Conservation (phyloP, 2,113 vertebrate species). For the Pelecanoides urinatrix region DNA sequence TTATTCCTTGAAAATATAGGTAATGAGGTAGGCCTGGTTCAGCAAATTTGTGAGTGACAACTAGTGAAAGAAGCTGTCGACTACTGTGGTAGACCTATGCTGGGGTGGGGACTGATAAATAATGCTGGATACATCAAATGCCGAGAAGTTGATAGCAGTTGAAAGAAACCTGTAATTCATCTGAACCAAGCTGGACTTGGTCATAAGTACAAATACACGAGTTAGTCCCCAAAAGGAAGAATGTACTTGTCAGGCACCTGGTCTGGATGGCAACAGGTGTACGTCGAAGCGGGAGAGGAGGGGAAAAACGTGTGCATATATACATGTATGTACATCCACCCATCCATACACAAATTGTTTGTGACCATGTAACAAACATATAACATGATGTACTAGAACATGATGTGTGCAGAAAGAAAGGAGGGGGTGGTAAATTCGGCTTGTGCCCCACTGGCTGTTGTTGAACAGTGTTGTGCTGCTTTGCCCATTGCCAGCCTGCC, state of each 20-base stretch:
- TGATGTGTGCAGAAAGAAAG: background rate
- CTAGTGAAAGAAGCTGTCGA: background rate
- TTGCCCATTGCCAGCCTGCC: background rate
- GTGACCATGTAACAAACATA: background rate
- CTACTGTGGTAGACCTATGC: background rate
- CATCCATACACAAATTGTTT: background rate
- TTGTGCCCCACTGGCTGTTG: background rate
- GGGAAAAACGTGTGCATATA: background rate
- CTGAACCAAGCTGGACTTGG: background rate
- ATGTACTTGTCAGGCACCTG: background rate
- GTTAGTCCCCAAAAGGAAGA: background rate
- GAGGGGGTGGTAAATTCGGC: fast-evolving
- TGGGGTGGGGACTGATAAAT: background rate
- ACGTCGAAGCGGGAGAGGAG: background rate
- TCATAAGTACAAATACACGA: background rate
- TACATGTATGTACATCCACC: too few species aligned
- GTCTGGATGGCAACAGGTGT: background rate
- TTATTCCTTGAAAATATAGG: background rate
- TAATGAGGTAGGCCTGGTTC: background rate
- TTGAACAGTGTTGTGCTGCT: background rate
- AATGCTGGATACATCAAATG: background rate
- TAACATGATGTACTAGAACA: background rate
- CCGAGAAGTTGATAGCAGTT: background rate
- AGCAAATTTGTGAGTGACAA: background rate
- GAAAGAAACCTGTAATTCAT: background rate